These are phyloP conservation scores for Xestia ashworthii DNA, from an alignment of 2,888 invertebrate species.

Conservation along the genomic window DNA sequence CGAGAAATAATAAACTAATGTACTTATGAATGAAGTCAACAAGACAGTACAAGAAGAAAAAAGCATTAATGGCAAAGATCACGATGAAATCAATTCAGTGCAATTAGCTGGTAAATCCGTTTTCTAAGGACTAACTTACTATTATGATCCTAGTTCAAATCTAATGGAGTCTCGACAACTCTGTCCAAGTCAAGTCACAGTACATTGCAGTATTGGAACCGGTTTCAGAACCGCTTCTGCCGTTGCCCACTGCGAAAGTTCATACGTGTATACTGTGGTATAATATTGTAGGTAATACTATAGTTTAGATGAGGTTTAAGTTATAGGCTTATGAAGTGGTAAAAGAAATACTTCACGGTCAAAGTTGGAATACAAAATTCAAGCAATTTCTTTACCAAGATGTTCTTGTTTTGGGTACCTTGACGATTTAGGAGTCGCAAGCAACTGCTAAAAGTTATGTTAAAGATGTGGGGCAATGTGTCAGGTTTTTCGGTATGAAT, in stretches of 20 bases:
- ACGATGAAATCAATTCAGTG: background rate
- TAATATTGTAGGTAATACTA: conserved; percentile 79
- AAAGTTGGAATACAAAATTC: background rate
- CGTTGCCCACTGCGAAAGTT: conserved; percentile 84
- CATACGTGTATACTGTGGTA: conserved; percentile 82
- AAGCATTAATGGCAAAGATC: background rate
- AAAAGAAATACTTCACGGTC: background rate
- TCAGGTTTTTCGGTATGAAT: background rate
- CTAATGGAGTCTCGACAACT: conserved; percentile 67
- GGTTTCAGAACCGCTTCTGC: conserved; percentile 81
- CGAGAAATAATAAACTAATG: background rate
- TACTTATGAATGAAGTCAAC: background rate
- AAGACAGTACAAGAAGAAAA: background rate
- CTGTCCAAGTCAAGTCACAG: conserved; percentile 70
- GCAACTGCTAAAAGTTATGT: background rate
- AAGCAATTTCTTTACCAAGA: background rate
- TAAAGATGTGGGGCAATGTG: background rate
- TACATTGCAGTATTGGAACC: conserved; percentile 75
- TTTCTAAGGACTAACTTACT: background rate
- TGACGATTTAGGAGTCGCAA: background rate
- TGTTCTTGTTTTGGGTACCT: background rate
- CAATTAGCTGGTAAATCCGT: background rate
- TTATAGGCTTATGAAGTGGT: background rate
- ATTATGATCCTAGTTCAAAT: conserved; percentile 38
- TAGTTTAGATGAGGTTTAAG: conserved; percentile 64